Base-by-base conservation (phyloP, 2,797 vertebrate species). In the Dallia pectoralis region DNA sequence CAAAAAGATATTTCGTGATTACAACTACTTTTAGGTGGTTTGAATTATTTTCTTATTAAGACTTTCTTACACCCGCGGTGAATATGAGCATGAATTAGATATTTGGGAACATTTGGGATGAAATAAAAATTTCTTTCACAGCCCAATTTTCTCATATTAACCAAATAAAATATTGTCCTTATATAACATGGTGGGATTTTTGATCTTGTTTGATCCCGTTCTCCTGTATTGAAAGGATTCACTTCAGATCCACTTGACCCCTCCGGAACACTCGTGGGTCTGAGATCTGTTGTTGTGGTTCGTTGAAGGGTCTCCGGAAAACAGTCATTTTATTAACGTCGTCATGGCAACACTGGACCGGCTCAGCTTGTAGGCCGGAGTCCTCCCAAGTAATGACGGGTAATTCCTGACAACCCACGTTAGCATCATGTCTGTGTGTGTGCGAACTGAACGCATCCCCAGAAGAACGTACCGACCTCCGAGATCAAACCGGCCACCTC, bases 381-480 rank as follows among this genome's bases (percentile, higher is more conserved):
- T 53, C 49, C 49, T 53, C 49, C 19, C 49, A 53, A 53, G 19
- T 25, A 56, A n/a, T 7, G 3, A 22, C 8, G 19, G 9, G n/a
- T 56, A 56, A 56, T 9, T n/a, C 53, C 22, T 27, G n/a, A 12
- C 11, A 61, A 70, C 16, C 25, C 9, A 7, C 32, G 18, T 47
- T 22, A 59, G 44, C 19, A 2, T 12, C 40, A 61, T 72, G 71
- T 65, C 19, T 65, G 47, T 53, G 47, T 73, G 62, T 61, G 69
- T 71, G 51, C 22, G 9, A 56, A 22, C 51, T 8, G n/a, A 56
- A 56, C 51, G n/a, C n/a, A 8, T 53, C n/a, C 19, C n/a, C n/a
- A 0, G n/a, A 40, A 56, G n/a, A 56, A 56, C 12, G 51, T 8
- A 19, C 48, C n/a, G 2, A 27, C n/a, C 18, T 19, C 53, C 53